These are phyloP conservation scores for Melanerpes aurifrons DNA, from an alignment of 2,113 vertebrate genomes.

Conservation along the genomic window DNA sequence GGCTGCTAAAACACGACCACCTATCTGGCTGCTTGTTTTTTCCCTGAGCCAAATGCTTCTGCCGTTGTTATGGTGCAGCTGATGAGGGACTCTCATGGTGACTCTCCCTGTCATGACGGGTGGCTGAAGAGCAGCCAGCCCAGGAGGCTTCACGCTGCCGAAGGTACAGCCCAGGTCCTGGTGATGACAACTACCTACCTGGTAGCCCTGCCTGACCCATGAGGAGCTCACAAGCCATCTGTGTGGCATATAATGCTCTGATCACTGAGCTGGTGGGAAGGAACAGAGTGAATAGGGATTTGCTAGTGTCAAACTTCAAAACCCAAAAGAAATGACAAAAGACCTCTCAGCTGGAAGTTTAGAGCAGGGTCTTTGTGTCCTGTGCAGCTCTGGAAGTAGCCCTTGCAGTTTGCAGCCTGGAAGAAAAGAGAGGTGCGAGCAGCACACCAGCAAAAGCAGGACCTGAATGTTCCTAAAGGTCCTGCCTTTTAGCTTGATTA, in stretches of 20 bases:
- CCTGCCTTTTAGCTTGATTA: neutral
- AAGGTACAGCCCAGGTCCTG: neutral
- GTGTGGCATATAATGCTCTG: accelerated
- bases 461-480: neutral
- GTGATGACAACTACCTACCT: neutral
- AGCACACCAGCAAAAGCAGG: neutral
- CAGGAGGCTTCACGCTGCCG: neutral
- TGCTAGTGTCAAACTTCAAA: neutral
- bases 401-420: neutral
- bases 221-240: accelerated
- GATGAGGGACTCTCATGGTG: neutral
- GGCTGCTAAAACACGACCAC: neutral
- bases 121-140: neutral
- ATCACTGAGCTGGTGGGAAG: neutral
- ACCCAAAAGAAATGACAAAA: neutral
- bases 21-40: neutral
- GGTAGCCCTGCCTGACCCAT: neutral
- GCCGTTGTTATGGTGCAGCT: neutral
- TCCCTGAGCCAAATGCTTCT: neutral
- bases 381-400: neutral
- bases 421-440: neutral
- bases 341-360: neutral
- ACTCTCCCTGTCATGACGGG: accelerated
- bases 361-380: neutral
- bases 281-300: neutral